phyloP scores from a whole-genome alignment of 37 sponge, comb jelly and placozoan species.

The Axinella damicornis region DNA sequence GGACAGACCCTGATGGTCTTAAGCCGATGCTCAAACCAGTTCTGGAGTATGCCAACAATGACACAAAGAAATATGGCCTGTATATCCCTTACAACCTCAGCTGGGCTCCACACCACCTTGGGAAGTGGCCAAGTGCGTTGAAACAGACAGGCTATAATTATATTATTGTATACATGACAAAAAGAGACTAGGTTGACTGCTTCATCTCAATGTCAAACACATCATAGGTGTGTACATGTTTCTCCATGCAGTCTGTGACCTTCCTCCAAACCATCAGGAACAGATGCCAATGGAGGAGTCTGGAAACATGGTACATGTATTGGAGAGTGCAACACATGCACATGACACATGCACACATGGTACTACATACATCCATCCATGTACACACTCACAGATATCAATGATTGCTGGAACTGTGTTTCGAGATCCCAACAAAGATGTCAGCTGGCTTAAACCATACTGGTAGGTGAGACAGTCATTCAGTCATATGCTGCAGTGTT shows the following conservation, averaged over 20 bases:
- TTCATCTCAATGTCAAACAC: too few species aligned
- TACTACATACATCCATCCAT: too few species aligned
- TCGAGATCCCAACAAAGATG: background rate
- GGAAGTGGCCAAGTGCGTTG: slow-evolving; percentile 73
- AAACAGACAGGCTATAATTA: too few species aligned
- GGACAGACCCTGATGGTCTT: slow-evolving; percentile 22
- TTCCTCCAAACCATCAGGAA: slow-evolving; percentile 66
- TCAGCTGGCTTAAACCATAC: slow-evolving; percentile 23
- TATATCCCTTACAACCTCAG: slow-evolving; percentile 58
- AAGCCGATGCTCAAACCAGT: slow-evolving; percentile 50
- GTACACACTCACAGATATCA: background rate
- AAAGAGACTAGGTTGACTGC: too few species aligned
- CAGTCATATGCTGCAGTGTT: too few species aligned
- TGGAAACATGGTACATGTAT: slow-evolving; percentile 64
- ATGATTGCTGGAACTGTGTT: slow-evolving; percentile 50
- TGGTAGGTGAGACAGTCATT: too few species aligned
- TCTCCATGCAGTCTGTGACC: slow-evolving; percentile 58
- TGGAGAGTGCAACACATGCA: too few species aligned
- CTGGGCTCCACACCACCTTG: slow-evolving; percentile 88
- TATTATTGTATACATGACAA: too few species aligned
- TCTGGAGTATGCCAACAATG: slow-evolving; percentile 80
- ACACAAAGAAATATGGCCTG: slow-evolving; percentile 67
- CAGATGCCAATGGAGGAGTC: slow-evolving; percentile 89
- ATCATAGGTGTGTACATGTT: too few species aligned
- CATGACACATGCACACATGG: too few species aligned